These are phyloP conservation scores for Sebastes hopkinsi DNA, from an alignment of 2,797 vertebrate species.

Conservation along the genomic window DNA sequence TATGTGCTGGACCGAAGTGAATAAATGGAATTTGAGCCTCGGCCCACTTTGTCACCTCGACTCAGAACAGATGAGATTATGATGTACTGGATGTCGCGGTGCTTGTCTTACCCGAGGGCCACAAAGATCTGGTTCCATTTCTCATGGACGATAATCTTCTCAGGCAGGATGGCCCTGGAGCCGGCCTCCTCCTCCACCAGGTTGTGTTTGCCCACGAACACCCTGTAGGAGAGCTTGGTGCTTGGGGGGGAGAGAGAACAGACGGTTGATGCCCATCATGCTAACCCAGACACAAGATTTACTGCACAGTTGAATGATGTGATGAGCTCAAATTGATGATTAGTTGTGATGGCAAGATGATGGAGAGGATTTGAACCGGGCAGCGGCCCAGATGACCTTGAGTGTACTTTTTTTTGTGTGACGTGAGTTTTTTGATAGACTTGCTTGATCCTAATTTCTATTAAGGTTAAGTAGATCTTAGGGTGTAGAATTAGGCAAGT, in stretches of 20 bases:
- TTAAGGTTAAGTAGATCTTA: neutral
- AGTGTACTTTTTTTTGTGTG: neutral
- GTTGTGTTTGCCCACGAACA: constrained; percentile 84
- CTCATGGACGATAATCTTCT: constrained; percentile 83
- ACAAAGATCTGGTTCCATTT: constrained; percentile 83
- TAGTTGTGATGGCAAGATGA: neutral
- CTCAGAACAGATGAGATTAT: constrained; percentile 16
- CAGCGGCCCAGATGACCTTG: neutral
- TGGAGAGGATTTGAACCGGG: neutral
- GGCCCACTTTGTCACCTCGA: constrained; percentile 3
- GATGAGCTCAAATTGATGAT: constrained; percentile 14
- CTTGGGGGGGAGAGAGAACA: constrained; percentile 50
- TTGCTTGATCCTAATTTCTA: neutral
- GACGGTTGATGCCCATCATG: constrained; percentile 1
- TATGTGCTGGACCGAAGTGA: neutral
- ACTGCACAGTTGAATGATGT: constrained; percentile 6
- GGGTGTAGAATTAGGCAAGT: neutral
- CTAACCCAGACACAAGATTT: constrained; percentile 24
- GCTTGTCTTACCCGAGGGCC: constrained; percentile 75
- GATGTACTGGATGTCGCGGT: constrained; percentile 7
- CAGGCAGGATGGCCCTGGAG: constrained; percentile 77
- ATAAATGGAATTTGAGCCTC: constrained; percentile 7
- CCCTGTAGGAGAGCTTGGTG: constrained; percentile 77
- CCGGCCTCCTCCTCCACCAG: constrained; percentile 75
- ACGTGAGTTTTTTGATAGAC: neutral